Conservation (phyloP, 2,113 vertebrate genomes). For the Percopsis transmontana region DNA sequence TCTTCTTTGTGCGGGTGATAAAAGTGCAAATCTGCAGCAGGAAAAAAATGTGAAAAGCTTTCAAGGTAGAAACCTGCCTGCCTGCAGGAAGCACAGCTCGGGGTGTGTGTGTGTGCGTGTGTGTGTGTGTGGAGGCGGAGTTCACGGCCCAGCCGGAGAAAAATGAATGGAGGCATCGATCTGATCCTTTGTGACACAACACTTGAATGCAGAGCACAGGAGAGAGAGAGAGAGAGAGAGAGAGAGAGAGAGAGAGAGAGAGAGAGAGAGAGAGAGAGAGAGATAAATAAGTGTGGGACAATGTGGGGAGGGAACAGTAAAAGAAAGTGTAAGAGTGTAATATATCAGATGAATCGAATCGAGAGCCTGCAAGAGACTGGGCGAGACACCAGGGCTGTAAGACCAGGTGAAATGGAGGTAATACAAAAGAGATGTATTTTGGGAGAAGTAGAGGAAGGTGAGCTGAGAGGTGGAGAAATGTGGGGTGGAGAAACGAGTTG, state of each 20-base stretch:
- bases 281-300: constrained; percentile 7
- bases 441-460: too few species aligned
- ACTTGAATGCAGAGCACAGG: constrained; percentile 57
- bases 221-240: constrained; percentile 17
- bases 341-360: background rate
- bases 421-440: too few species aligned
- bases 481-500: too few species aligned
- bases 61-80: too few species aligned
- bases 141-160: constrained; percentile 40
- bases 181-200: constrained; percentile 30
- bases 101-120: constrained; percentile 19
- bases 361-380: too few species aligned
- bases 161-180: constrained; percentile 62
- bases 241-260: constrained; percentile 2
- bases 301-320: background rate
- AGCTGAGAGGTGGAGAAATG: too few species aligned
- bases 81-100: background rate
- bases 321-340: background rate
- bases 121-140: constrained; percentile 33
- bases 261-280: constrained; percentile 24
- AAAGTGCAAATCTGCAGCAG: background rate
- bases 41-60: background rate
- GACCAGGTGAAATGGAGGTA: too few species aligned
- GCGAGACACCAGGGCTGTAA: too few species aligned
- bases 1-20: background rate